A percentile compares a stretch with the other conserved stretches of the same genome.
These are phyloP conservation scores for Columba janthina DNA, from an alignment of 2,113 vertebrate species.

Conservation along the genomic window DNA sequence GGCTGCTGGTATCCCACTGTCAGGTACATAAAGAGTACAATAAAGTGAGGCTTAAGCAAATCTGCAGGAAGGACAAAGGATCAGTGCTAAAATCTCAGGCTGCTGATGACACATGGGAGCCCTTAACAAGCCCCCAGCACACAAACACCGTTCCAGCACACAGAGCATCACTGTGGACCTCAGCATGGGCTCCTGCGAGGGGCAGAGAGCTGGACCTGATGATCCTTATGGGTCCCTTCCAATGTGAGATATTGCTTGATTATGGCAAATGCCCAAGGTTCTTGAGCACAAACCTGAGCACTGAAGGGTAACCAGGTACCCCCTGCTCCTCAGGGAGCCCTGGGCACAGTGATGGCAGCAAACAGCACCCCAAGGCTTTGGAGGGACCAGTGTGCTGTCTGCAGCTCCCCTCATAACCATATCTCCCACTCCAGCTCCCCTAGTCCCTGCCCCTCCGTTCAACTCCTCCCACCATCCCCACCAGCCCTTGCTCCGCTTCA, in stretches of 20 bases:
- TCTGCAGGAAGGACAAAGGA: neutral
- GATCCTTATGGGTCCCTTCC: neutral
- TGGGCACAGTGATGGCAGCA: neutral
- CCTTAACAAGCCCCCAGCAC: neutral
- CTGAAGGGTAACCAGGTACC: too few relatives aligned
- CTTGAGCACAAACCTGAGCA: neutral
- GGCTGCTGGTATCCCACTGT: neutral
- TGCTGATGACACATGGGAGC: neutral
- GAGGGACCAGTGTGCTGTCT: neutral
- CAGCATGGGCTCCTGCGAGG: neutral
- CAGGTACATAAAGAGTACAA: neutral
- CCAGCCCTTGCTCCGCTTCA: neutral
- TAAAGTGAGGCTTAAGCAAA: neutral
- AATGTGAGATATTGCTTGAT: neutral
- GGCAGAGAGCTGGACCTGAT: neutral
- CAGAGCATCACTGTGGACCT: fast-evolving
- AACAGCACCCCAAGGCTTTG: neutral
- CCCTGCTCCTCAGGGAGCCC: neutral
- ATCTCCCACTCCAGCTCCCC: neutral
- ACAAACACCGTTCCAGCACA: neutral
- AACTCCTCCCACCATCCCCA: neutral
- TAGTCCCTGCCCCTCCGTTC: neutral
- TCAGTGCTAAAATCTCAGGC: neutral
- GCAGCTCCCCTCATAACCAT: neutral
- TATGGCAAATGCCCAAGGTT: neutral